Evolutionary conservation across 2,113 vertebrate genomes (phyloP).

Genomic region (Australoheros scitulus): DNA sequence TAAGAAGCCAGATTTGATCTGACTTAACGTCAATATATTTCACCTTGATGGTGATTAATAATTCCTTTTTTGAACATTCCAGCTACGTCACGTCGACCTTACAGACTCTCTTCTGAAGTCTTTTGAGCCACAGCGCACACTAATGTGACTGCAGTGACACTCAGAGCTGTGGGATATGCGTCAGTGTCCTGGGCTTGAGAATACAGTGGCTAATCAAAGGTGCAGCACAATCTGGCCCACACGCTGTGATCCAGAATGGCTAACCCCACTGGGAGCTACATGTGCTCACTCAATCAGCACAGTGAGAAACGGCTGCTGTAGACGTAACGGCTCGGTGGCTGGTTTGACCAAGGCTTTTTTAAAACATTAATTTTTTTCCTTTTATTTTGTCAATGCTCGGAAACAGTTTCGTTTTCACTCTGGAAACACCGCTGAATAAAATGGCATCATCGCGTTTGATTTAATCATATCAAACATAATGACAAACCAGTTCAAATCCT

Average conservation of each 20-base stretch:
- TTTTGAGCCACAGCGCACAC: constrained; percentile 25
- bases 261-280: constrained; percentile 54
- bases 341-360: constrained; percentile 13
- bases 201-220: constrained; percentile 52
- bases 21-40: constrained; percentile 27
- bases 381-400: constrained; percentile 33
- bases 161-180: constrained; percentile 44
- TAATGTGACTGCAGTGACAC: constrained; percentile 66
- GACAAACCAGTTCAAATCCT: neutral
- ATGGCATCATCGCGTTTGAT: constrained; percentile 14
- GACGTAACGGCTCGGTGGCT: constrained; percentile 24
- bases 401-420: constrained; percentile 13
- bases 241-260: constrained; percentile 59
- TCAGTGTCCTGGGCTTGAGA: constrained; percentile 54
- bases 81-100: constrained; percentile 37
- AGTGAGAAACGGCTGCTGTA: constrained; percentile 20
- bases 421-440: constrained; percentile 1
- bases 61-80: constrained; percentile 43
- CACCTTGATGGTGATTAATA: constrained; percentile 42
- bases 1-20: constrained; percentile 27
- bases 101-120: constrained; percentile 39
- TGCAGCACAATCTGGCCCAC: constrained; percentile 58
- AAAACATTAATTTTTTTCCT: neutral
- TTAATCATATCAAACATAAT: neutral
- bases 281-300: constrained; percentile 46